A percentile compares a stretch with the other conserved stretches of the same genome.
These are phyloP conservation scores for Rhogogaster chlorosoma DNA, from an alignment of 2,888 invertebrate species.

Conservation along the genomic window DNA sequence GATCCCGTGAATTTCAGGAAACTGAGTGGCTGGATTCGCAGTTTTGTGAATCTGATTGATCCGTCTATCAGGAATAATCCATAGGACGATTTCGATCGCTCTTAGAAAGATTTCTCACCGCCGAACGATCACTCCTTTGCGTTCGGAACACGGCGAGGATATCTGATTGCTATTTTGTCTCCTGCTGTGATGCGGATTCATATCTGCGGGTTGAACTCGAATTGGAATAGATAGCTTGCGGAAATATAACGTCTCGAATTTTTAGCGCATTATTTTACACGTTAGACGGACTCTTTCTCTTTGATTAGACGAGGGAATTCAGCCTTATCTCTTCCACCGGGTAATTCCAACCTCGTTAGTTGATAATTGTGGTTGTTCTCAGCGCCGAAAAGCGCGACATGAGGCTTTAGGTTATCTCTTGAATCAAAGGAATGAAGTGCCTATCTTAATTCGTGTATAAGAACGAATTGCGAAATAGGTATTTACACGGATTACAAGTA, in stretches of 20 bases:
- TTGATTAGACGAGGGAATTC: background rate
- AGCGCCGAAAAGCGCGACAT: background rate
- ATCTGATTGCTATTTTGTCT: conserved; percentile 44
- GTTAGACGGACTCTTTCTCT: background rate
- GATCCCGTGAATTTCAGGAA: background rate
- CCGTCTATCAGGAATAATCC: background rate
- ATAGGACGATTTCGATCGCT: background rate
- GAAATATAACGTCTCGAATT: conserved; percentile 34
- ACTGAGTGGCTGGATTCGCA: background rate
- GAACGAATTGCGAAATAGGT: conserved; percentile 31
- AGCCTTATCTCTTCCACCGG: background rate
- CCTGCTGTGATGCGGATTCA: conserved; percentile 46
- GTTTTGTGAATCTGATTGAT: background rate
- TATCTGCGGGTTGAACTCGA: conserved; percentile 6
- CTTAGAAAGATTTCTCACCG: background rate
- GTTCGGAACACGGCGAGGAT: background rate
- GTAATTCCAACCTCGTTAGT: background rate
- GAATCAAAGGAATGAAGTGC: background rate
- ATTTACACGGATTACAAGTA: conserved; percentile 3
- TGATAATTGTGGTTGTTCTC: background rate
- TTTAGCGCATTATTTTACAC: background rate
- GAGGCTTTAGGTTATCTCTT: background rate
- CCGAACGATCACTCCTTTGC: background rate
- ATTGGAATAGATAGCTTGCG: background rate
- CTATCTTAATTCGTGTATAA: conserved; percentile 14